phyloP scores from a whole-genome alignment of 2,888 invertebrate genomes.

The Cerceris rybyensis region DNA sequence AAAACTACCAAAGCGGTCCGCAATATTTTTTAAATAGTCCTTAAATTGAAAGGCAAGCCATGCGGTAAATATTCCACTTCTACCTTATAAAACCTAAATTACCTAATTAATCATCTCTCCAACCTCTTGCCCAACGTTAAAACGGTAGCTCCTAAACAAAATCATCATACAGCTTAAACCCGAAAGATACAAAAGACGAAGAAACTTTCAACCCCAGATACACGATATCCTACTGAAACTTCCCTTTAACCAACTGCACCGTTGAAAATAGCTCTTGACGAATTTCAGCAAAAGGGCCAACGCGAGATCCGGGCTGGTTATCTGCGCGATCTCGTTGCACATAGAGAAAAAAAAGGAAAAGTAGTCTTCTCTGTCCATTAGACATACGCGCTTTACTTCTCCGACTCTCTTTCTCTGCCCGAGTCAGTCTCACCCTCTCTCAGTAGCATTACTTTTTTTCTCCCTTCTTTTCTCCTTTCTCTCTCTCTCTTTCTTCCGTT shows the following conservation, averaged over 20 bases:
- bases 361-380: conserved; percentile 29
- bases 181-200: not conserved
- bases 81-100: too few species aligned
- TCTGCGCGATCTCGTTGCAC: conserved; percentile 6
- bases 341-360: conserved; percentile 14
- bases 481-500: conserved; percentile 27
- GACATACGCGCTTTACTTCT: conserved; percentile 33
- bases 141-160: too few species aligned
- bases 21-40: too few species aligned
- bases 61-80: too few species aligned
- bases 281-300: conserved; percentile 11
- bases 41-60: too few species aligned
- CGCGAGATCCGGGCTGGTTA: conserved; percentile 25
- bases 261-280: conserved; percentile 4
- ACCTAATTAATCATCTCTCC: too few species aligned
- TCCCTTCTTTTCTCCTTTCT: not conserved
- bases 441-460: conserved; percentile 1
- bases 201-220: not conserved
- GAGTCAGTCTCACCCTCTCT: conserved; percentile 23
- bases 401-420: conserved; percentile 9
- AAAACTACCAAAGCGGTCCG: too few species aligned
- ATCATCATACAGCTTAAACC: not conserved
- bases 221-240: not conserved
- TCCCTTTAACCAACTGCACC: not conserved
- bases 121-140: too few species aligned